Evolutionary conservation across 2,113 vertebrate genomes (phyloP), one percentile per base, ranked within the genome.

Genomic region (Aix galericulata): DNA sequence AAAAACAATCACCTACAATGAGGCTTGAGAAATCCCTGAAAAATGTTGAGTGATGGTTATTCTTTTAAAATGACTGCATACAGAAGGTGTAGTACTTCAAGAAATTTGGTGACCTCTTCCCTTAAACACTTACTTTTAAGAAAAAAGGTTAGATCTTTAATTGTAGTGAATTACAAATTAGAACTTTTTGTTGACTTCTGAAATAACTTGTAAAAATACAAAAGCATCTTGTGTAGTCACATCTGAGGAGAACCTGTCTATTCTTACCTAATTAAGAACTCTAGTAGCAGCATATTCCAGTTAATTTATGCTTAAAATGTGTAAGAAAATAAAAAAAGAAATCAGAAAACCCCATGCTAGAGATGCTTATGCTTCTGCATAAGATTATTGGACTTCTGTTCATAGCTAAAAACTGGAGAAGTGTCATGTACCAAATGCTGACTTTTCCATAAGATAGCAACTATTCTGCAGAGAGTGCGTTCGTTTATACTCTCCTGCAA

Each of bases 1-100:
- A 92, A 93, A 91, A 86, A 11, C 34, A 91, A 56, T 55, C 72
- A 87, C 77, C 44, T 77, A 21, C 80, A 91, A 64, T 34, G 44
- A 81, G 91, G 31, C 67, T 87, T 84, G 46, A 66, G 60, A 72
- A 88, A 71, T 50, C 46, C 17, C 48, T 92, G 69, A 89, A 89
- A 78, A 34, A 64, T 44, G 7, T 66, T 77, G 31, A 52, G 22
- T 72, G 36, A 32, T 4, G 52, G 14, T 58, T 88, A 46, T 91
- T 69, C 27, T 53, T 48, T 64, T 74, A 73, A 75, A 94, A 82
- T 83, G 14, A 67, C 50, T 91, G 29, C 21, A 11, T 68, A 59
- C 4, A 68, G 58, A 80, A 86, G 32, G n/a, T 46, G 12, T 25
- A n/a, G 13, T 25, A 38, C 40, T 89, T 63, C 1, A 42, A 67